Percentiles rank a stretch among this genome's conserved stretches.
These are phyloP conservation scores for Drosophila funebris DNA, from an alignment of 1,140 invertebrate species.

Conservation along the genomic window DNA sequence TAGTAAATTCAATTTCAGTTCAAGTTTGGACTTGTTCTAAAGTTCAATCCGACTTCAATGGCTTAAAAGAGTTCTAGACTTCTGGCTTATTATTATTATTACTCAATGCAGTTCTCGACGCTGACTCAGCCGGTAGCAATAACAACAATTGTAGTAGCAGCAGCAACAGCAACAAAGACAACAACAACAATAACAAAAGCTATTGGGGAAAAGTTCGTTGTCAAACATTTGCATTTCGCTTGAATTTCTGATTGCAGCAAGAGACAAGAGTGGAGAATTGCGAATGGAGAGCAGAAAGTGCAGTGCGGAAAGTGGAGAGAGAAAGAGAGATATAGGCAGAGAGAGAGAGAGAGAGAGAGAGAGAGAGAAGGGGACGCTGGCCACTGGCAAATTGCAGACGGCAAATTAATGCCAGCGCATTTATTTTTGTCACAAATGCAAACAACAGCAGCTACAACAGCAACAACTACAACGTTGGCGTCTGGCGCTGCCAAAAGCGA, in stretches of 20 bases:
- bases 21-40: constrained; percentile 10
- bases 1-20: neutral
- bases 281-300: neutral
- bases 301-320: neutral
- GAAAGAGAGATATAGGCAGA: neutral
- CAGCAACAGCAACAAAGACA: constrained; percentile 16
- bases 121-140: constrained; percentile 52
- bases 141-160: constrained; percentile 14
- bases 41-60: neutral
- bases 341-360: neutral
- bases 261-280: constrained; percentile 1
- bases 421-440: constrained; percentile 81
- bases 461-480: constrained; percentile 34
- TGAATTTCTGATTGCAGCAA: constrained; percentile 77
- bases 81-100: constrained; percentile 31
- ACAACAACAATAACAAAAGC: constrained; percentile 20
- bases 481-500: constrained; percentile 79
- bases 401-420: constrained; percentile 78
- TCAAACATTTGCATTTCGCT: constrained; percentile 81
- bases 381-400: constrained; percentile 77
- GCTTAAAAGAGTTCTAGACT: constrained; percentile 1
- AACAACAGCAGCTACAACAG: constrained; percentile 58
- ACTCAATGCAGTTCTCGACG: constrained; percentile 52
- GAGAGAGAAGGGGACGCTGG: constrained; percentile 31
- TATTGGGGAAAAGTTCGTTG: constrained; percentile 66